These are phyloP conservation scores for Rhabdomys pumilio DNA, from an alignment of 2,797 vertebrate species.

Conservation along the genomic window DNA sequence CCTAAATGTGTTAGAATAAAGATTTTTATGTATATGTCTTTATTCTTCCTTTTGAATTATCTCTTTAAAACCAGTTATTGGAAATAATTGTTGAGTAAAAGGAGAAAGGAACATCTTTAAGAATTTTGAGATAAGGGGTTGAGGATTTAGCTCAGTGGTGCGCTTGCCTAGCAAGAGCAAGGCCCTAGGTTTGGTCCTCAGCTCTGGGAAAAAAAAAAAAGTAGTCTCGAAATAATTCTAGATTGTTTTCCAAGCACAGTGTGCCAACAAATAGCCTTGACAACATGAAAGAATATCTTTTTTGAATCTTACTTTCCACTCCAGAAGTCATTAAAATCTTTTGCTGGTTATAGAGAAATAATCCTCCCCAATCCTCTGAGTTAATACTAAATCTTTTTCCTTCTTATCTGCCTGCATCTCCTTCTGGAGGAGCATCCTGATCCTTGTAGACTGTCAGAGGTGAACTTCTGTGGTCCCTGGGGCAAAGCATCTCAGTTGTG, in stretches of 20 bases:
- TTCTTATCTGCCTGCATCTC: not conserved
- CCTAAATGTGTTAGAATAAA: not conserved
- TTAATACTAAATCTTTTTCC: not conserved
- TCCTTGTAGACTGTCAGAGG: conserved; percentile 3
- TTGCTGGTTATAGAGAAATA: conserved; percentile 2
- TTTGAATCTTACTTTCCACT: conserved; percentile 50
- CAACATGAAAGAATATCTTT: not conserved
- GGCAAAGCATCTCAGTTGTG: conserved; percentile 72
- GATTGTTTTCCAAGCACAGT: conserved; percentile 54
- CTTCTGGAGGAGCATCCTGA: not conserved
- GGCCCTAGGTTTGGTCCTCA: no score
- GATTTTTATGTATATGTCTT: conserved; percentile 6
- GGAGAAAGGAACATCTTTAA: conserved; percentile 24
- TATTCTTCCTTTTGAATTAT: conserved; percentile 64
- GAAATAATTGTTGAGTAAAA: conserved; percentile 59
- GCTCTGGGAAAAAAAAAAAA: not conserved
- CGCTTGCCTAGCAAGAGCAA: no score
- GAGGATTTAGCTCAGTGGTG: no score
- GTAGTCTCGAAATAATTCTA: conserved; percentile 61
- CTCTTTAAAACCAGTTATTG: conserved; percentile 48
- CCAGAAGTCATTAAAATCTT: conserved; percentile 53
- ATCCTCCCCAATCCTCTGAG: not conserved
- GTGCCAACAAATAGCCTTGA: conserved; percentile 31
- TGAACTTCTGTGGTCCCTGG: not conserved
- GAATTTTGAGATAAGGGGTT: conserved; percentile 45